These are phyloP conservation scores for Daboia siamensis DNA, from an alignment of 2,113 vertebrate genomes.

Conservation along the genomic window DNA sequence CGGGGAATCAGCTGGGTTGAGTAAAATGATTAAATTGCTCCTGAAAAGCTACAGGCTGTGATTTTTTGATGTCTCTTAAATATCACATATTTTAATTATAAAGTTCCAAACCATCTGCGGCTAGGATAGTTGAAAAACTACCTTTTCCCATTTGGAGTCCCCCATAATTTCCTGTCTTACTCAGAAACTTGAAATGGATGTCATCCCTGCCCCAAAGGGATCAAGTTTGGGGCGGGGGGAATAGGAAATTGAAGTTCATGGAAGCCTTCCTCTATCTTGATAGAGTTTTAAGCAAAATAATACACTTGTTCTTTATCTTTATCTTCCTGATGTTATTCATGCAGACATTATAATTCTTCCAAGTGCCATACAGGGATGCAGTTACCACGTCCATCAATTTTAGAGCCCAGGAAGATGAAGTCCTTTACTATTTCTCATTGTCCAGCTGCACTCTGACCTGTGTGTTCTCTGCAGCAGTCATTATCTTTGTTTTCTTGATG, in stretches of 20 bases:
- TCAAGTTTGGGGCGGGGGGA: background rate
- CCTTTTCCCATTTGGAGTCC: background rate
- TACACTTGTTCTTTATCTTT: background rate
- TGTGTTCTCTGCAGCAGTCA: background rate
- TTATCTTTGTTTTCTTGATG: background rate
- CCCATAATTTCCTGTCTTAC: background rate
- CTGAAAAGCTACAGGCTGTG: background rate
- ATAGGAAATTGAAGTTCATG: background rate
- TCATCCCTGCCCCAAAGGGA: background rate
- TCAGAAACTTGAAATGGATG: background rate
- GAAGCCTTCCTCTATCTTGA: background rate
- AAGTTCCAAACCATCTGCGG: background rate
- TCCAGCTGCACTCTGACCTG: background rate
- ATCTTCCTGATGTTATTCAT: background rate
- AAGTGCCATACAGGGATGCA: background rate
- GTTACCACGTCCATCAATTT: background rate
- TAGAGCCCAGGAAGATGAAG: background rate
- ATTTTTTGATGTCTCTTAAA: background rate
- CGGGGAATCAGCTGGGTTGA: background rate
- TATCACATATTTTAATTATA: background rate
- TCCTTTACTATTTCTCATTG: background rate
- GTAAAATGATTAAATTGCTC: background rate
- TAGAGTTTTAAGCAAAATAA: background rate
- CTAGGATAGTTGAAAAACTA: background rate
- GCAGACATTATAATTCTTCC: background rate